Evolutionary conservation across 1,140 invertebrate species (phyloP), one percentile per base, ranked within the genome.

Genomic region (Magallana ariakensis): DNA sequence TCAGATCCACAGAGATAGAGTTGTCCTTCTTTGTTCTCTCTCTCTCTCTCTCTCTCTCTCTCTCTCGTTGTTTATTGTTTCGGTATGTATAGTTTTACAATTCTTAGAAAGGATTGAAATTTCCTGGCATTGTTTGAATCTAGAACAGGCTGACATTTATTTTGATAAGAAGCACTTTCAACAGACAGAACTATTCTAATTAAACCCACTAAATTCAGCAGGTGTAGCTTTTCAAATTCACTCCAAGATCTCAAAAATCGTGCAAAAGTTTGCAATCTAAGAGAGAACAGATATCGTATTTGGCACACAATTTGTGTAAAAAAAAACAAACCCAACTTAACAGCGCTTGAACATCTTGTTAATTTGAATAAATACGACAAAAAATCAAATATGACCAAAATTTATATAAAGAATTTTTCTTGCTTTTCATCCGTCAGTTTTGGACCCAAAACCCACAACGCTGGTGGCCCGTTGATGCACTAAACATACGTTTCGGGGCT

Each of bases 191-290:
- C 22, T 13, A 33, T 75, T 33, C 66, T 75, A 75, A 75, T 75
- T 75, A 75, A 75, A 75, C 66, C 66, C 22, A 75, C 22, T 22
- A 26, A 33, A 75, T 33, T 75, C 19, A 75, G 33, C 66, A 33
- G 66, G 66, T 75, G 66, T 75, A 75, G 66, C 66, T 75, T 75
- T 75, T 75, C 66, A 22, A 75, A 75, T 22, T 75, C 58, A n/a
- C 33, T 9, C 66, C 66, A 22, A 75, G 58, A 60, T 60, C n/a
- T 75, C 33, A 13, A 46, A 75, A 75, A 75, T 26, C 2, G 33
- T 70, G 16, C 15, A 16, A 16, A 15, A 62, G 8, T n/a, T n/a
- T n/a, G 58, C 8, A n/a, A 62, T 62, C 8, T 62, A n/a, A 62
- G 58, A 62, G 33, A 46, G 5, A 46, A 46, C 33, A 46, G 33